Evolutionary conservation across 2,888 invertebrate species (phyloP).

Genomic region (Spisula solida): DNA sequence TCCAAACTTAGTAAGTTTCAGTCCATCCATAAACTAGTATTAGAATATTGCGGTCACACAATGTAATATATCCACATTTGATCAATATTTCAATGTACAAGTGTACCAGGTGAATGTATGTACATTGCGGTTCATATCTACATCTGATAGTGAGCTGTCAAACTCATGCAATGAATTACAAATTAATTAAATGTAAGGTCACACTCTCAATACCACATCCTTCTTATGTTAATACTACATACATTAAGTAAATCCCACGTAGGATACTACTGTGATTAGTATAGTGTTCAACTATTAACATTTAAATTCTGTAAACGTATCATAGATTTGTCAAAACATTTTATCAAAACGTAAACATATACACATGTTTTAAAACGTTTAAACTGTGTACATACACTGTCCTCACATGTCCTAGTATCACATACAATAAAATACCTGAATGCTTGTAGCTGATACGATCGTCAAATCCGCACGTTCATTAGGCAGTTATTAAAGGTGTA

Average conservation of each 20-base stretch:
- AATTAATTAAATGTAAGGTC: constrained; percentile 13
- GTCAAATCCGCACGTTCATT: neutral
- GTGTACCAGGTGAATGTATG: neutral
- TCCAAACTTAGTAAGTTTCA: neutral
- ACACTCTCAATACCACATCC: neutral
- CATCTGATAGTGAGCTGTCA: neutral
- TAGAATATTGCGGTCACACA: neutral
- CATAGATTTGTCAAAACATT: neutral
- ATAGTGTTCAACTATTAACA: neutral
- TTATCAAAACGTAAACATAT: neutral
- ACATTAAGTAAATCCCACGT: neutral
- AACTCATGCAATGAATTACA: constrained; percentile 9
- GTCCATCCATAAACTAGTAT: no score
- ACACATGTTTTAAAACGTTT: constrained; percentile 4
- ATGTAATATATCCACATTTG: neutral
- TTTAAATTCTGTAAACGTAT: neutral
- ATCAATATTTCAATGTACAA: neutral
- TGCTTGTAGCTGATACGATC: neutral
- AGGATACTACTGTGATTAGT: neutral
- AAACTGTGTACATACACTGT: neutral
- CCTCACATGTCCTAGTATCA: neutral
- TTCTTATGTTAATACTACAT: neutral
- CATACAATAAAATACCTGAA: neutral
- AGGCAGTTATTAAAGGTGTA: neutral
- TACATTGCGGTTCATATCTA: neutral